Conservation (phyloP, 2,797 vertebrate genomes). For the Sparidentex hasta region DNA sequence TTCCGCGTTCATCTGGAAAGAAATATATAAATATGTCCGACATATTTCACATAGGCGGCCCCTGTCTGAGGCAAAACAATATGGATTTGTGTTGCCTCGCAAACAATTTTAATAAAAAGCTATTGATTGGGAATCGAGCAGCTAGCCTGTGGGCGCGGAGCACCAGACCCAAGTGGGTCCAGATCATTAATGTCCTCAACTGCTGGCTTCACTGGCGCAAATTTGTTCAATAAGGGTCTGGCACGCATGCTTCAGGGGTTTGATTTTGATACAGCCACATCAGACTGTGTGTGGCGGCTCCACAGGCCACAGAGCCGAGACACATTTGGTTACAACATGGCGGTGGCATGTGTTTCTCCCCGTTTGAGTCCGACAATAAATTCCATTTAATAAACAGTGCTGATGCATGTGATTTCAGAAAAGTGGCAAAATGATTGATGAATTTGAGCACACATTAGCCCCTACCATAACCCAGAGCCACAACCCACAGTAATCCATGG, state of each 20-base stretch:
- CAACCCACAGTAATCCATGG: background rate
- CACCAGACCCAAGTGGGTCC: constrained; percentile 82
- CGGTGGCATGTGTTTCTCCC: background rate
- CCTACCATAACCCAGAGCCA: constrained; percentile 27
- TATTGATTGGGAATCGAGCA: constrained; percentile 87
- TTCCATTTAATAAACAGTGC: constrained; percentile 7
- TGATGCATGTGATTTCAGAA: constrained; percentile 20
- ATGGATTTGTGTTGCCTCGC: constrained; percentile 89
- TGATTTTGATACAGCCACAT: constrained; percentile 72
- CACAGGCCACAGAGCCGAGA: constrained; percentile 25
- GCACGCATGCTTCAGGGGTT: constrained; percentile 74
- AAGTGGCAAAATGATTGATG: constrained; percentile 37
- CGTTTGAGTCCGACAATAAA: constrained; percentile 3
- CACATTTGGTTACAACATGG: constrained; percentile 10
- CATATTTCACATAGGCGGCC: constrained; percentile 79
- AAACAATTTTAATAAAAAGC: constrained; percentile 92
- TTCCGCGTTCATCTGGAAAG: constrained; percentile 80
- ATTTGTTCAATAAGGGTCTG: constrained; percentile 85
- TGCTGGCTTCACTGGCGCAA: constrained; percentile 85
- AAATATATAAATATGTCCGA: constrained; percentile 81
- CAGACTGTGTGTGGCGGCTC: constrained; percentile 54
- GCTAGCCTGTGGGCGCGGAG: constrained; percentile 80
- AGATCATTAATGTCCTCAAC: constrained; percentile 88
- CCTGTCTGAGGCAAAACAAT: constrained; percentile 83
- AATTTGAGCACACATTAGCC: constrained; percentile 24